Percentiles rank a stretch among this genome's conserved stretches.
phyloP scores from a whole-genome alignment of 2,888 invertebrate genomes.

The Arge pagana region DNA sequence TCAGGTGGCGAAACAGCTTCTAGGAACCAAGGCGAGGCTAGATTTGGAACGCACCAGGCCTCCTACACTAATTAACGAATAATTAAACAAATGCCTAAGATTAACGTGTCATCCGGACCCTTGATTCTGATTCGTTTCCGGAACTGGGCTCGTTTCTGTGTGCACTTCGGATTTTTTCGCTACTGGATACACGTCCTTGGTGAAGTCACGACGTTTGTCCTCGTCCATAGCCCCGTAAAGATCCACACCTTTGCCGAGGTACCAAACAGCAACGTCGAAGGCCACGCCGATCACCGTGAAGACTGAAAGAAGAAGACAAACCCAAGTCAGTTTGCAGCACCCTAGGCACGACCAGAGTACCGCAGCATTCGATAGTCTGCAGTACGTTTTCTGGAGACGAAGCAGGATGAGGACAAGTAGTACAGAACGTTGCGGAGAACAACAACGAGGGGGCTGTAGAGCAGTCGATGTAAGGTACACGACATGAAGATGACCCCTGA shows the following conservation, averaged over 20 bases:
- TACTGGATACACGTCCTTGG: constrained; percentile 34
- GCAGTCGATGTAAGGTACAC: too few species aligned
- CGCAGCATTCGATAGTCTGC: too few species aligned
- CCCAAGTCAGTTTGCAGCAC: neutral
- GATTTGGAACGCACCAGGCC: too few species aligned
- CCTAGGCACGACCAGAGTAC: neutral
- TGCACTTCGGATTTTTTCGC: constrained; percentile 15
- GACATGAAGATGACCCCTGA: too few species aligned
- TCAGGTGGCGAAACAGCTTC: too few species aligned
- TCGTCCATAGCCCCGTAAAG: constrained; percentile 60
- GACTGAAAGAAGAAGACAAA: constrained; percentile 54
- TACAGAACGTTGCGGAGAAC: neutral
- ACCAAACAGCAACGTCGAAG: constrained; percentile 67
- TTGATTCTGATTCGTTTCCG: constrained; percentile 31
- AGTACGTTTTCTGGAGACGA: too few species aligned
- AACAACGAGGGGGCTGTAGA: too few species aligned
- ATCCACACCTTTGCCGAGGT: constrained; percentile 64
- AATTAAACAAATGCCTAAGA: too few species aligned
- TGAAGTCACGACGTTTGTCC: constrained; percentile 46
- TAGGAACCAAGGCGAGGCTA: too few species aligned
- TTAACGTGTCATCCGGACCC: constrained; percentile 27
- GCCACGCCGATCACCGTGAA: constrained; percentile 64
- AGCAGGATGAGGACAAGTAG: too few species aligned
- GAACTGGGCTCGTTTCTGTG: constrained; percentile 31
- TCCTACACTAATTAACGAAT: too few species aligned